Evolutionary conservation across 2,113 vertebrate genomes (phyloP).

Genomic region (Stercorarius parasiticus): DNA sequence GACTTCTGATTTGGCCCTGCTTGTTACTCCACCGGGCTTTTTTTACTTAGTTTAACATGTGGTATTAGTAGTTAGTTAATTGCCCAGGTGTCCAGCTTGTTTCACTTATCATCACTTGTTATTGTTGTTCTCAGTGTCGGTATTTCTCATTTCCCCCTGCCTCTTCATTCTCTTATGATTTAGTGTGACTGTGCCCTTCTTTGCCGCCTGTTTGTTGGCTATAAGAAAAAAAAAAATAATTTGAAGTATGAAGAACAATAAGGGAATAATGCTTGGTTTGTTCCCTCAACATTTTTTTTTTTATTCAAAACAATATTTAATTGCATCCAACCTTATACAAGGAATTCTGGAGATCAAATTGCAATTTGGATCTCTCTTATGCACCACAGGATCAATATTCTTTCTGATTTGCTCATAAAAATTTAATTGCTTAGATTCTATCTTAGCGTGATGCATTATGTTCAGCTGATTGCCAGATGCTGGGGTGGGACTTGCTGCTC

Average conservation of each 20-base stretch:
- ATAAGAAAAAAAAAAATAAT: not conserved
- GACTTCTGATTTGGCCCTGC: not conserved
- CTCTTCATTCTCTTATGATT: not conserved
- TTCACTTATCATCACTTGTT: not conserved
- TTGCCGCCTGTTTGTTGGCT: not conserved
- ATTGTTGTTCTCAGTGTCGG: not conserved
- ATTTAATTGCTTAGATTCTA: not conserved
- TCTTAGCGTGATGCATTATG: accelerated
- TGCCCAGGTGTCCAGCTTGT: not conserved
- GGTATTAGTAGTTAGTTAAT: not conserved
- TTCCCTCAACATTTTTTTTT: not conserved
- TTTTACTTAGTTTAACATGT: not conserved
- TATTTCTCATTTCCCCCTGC: not conserved
- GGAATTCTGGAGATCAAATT: not conserved
- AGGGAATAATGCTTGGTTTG: not conserved
- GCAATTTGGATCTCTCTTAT: not conserved
- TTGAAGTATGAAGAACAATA: not conserved
- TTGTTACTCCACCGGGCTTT: not conserved
- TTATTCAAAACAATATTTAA: not conserved
- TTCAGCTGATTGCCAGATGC: not conserved
- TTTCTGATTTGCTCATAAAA: not conserved
- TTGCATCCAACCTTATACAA: not conserved
- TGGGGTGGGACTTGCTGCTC: not conserved
- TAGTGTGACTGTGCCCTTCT: not conserved
- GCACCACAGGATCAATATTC: not conserved